A percentile compares a stretch with the other conserved stretches of the same genome.
These are phyloP conservation scores for Cryptocheilus praepositus DNA, from an alignment of 2,888 invertebrate genomes.

Conservation along the genomic window DNA sequence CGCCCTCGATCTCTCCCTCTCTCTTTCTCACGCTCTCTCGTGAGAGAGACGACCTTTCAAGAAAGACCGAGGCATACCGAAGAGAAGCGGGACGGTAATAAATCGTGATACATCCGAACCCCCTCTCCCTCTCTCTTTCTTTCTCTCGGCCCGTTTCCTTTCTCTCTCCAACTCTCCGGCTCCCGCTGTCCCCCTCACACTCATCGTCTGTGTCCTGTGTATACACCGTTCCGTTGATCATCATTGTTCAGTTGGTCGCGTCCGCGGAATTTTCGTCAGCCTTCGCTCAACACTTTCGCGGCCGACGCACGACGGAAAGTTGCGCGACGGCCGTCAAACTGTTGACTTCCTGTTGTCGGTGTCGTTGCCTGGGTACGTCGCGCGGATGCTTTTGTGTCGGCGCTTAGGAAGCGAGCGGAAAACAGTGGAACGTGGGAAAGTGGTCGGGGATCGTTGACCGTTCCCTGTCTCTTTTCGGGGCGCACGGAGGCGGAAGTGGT, in stretches of 20 bases:
- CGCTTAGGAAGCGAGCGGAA: no score
- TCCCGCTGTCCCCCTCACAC: neutral
- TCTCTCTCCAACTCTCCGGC: neutral
- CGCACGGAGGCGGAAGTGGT: no score
- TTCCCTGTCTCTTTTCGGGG: no score
- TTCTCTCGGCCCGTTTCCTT: no score
- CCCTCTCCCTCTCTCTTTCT: neutral
- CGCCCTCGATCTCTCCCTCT: neutral
- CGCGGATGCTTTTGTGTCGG: no score
- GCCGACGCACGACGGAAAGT: no score
- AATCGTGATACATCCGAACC: constrained; percentile 1
- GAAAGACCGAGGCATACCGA: no score
- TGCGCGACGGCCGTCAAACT: no score
- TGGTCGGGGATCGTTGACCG: no score
- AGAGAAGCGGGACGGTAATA: neutral
- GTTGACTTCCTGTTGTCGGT: neutral
- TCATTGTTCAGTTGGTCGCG: neutral
- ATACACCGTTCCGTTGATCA: constrained; percentile 1
- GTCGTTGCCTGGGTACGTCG: neutral
- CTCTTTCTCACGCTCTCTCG: neutral
- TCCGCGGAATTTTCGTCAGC: constrained; percentile 3
- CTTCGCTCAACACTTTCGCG: no score
- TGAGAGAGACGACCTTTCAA: no score
- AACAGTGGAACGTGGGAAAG: no score
- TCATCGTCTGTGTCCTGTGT: neutral